Conservation (phyloP, 2,797 vertebrate genomes). For the Graptemys geographica region DNA sequence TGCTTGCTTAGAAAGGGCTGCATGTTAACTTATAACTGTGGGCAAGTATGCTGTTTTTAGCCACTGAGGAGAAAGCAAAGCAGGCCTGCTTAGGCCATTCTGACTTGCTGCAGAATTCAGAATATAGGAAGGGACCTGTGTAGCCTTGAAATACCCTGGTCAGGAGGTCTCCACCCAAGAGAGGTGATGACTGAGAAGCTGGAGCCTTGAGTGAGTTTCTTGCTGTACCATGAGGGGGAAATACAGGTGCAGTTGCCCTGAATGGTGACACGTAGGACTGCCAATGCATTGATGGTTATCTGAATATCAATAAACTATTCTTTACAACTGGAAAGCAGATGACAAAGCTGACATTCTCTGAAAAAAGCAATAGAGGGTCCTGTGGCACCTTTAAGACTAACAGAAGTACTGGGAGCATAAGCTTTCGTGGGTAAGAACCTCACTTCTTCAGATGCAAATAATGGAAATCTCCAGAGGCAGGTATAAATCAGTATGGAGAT, state of each 20-base stretch:
- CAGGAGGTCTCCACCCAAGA: background rate
- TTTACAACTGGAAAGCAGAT: background rate
- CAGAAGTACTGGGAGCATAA: too few species aligned
- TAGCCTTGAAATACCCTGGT: background rate
- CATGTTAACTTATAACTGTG: background rate
- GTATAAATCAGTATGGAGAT: too few species aligned
- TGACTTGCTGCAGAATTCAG: background rate
- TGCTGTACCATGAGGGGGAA: background rate
- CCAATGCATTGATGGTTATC: background rate
- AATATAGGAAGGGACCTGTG: background rate
- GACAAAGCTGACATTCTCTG: background rate
- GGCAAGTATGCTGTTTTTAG: background rate
- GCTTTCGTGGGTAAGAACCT: too few species aligned
- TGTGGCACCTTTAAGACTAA: too few species aligned
- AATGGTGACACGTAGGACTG: background rate
- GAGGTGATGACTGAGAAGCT: background rate
- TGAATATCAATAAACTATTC: background rate
- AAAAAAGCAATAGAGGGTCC: too few species aligned
- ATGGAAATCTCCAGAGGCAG: too few species aligned
- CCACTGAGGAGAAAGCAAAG: background rate
- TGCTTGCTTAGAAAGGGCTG: background rate
- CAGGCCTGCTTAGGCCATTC: background rate
- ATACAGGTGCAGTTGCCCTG: background rate
- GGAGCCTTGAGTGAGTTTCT: background rate
- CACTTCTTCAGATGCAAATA: too few species aligned